Conservation (phyloP, 2,888 invertebrate genomes). For the Rhamnusium bicolor region DNA sequence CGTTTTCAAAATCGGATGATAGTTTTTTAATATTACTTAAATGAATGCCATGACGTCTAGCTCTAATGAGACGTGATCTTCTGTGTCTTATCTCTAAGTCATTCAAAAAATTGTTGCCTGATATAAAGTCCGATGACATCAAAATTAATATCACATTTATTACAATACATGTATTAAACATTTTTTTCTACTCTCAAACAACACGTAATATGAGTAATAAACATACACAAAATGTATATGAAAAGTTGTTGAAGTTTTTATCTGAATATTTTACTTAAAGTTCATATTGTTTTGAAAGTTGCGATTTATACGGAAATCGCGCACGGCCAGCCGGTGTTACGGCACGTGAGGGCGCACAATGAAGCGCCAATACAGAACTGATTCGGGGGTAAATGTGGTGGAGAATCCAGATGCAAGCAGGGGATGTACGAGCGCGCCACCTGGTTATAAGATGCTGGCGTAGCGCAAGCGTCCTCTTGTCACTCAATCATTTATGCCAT, state of each 20-base stretch:
- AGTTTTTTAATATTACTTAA: conserved; percentile 41
- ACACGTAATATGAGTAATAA: conserved; percentile 15
- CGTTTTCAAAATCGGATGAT: conserved; percentile 49
- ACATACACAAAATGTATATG: conserved; percentile 4
- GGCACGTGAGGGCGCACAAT: conserved; percentile 49
- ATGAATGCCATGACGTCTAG: conserved; percentile 57
- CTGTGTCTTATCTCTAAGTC: conserved; percentile 70
- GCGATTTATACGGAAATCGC: conserved; percentile 44
- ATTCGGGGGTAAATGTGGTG: conserved; percentile 63
- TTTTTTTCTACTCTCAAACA: conserved; percentile 29
- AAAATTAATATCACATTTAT: conserved; percentile 52
- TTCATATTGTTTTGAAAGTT: conserved; percentile 45
- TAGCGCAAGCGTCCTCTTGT: conserved; percentile 59
- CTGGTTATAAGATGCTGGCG: conserved; percentile 69
- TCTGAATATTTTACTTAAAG: conserved; percentile 20
- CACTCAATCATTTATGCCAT: conserved; percentile 54
- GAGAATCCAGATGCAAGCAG: conserved; percentile 65
- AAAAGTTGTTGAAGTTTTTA: conserved; percentile 11
- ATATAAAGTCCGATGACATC: conserved; percentile 48
- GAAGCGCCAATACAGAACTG: conserved; percentile 62
- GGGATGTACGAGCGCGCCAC: conserved; percentile 67
- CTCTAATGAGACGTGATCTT: conserved; percentile 68
- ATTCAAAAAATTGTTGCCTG: conserved; percentile 49
- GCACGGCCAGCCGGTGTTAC: conserved; percentile 11
- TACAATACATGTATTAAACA: conserved; percentile 38